Percentiles rank a stretch among this genome's conserved stretches.
These are phyloP conservation scores for Tursiops truncatus DNA, from an alignment of 2,113 vertebrate genomes.

Conservation along the genomic window DNA sequence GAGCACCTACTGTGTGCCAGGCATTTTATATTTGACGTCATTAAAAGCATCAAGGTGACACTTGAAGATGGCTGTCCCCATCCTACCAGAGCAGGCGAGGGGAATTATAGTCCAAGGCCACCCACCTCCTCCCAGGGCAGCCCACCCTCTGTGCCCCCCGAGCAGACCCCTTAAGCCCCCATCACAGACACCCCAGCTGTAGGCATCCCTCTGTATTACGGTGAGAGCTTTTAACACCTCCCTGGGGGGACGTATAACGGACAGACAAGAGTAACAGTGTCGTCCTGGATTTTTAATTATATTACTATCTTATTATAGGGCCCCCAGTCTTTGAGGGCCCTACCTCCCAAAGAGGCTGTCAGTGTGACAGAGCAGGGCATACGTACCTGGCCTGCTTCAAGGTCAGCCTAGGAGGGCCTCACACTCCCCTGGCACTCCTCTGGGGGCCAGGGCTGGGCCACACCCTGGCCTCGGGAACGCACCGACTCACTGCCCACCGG, in stretches of 20 bases:
- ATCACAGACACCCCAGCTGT: fast-evolving
- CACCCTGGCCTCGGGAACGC: not conserved
- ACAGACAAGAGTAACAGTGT: fast-evolving
- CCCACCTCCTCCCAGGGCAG: not conserved
- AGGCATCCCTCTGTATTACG: not conserved
- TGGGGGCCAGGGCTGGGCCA: not conserved
- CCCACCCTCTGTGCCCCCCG: not conserved
- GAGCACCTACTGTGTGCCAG: not conserved
- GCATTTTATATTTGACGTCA: not conserved
- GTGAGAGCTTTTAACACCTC: not conserved
- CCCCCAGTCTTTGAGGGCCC: too few species aligned
- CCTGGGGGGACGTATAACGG: not conserved
- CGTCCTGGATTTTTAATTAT: not conserved
- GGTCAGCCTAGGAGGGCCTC: not conserved
- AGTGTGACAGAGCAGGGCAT: fast-evolving
- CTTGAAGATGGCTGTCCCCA: fast-evolving
- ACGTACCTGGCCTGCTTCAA: not conserved
- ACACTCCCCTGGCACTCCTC: too few species aligned
- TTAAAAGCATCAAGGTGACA: not conserved
- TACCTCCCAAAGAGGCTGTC: not conserved
- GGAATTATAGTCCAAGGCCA: not conserved
- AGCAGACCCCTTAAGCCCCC: not conserved
- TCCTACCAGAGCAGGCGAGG: not conserved
- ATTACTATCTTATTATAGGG: not conserved
- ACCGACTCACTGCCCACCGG: constrained; percentile 49